Conservation (phyloP, 2,888 invertebrate genomes). For the Torymus auratus region DNA sequence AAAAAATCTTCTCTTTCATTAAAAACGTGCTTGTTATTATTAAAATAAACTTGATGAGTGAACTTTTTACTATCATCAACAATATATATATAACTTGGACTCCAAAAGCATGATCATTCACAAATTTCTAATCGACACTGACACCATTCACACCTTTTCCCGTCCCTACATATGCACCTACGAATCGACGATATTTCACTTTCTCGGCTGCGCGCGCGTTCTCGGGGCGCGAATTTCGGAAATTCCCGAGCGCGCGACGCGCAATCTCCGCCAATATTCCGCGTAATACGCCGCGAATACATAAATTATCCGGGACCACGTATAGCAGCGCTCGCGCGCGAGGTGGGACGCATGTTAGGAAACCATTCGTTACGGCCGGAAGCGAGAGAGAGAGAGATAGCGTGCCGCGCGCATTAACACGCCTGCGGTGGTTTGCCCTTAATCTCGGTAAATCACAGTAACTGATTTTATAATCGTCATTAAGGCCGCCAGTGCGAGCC, state of each 20-base stretch:
- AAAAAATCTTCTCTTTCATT: no score
- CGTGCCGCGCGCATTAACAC: conserved; percentile 40
- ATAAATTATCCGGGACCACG: conserved; percentile 59
- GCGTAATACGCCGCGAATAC: conserved; percentile 53
- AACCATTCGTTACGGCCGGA: conserved; percentile 60
- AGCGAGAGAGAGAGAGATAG: conserved; percentile 36
- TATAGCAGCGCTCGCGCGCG: no score
- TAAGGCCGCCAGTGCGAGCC: conserved; percentile 52
- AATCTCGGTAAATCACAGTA: conserved; percentile 63
- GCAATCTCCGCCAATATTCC: conserved; percentile 49
- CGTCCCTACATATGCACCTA: no score
- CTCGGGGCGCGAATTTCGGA: conserved; percentile 24
- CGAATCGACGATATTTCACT: no score
- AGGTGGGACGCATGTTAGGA: conserved; percentile 59
- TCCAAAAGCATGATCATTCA: no score
- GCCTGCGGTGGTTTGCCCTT: conserved; percentile 59
- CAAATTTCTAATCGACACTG: no score
- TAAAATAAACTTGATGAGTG: no score
- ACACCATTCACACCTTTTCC: no score
- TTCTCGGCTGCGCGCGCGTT: no score
- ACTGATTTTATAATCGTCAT: conserved; percentile 67
- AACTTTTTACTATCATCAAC: no score
- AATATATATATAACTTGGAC: no score
- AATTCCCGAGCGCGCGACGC: conserved; percentile 23
- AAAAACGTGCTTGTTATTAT: no score